Evolutionary conservation across 2,888 invertebrate species (phyloP), one percentile per base, ranked within the genome.

Genomic region (Parapristionchus giblindavisi): DNA sequence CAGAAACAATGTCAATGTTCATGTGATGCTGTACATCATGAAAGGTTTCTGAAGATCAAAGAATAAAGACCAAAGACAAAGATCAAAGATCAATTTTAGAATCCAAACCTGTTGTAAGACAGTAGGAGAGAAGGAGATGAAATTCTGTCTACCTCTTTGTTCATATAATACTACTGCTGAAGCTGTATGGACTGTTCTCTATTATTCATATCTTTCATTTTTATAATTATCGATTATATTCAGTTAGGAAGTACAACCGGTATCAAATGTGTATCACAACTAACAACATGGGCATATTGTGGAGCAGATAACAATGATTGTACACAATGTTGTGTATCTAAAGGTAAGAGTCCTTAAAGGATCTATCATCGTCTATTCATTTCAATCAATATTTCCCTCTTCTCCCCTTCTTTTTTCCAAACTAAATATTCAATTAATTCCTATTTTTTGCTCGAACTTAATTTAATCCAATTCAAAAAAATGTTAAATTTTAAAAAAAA

Each of bases 241-340:
- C 66, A 84, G 84, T 70, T 84, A 2, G 81, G 82, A 1, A 78
- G 80, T n/a, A 77, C 78, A 14, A 75, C 84, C 4, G 84, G 84
- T 5, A 72, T 84, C 29, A 84, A 84, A 61, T 84, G 84, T 71
- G 81, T 84, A 32, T 79, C 79, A 21, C 82, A 84, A 66, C 58
- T 84, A 70, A 85, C 84, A 1, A 84, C 83, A 0, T 84, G 84
- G 84, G 82, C 84, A 0, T 84, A 84, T 68, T 84, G 84, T 75
- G 83, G 84, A 11, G 77, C 83, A 11, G 84, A 84, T 54, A 77
- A 78, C 27, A 78, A 79, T 32, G 84, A 84, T 72, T 80, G 80
- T 71, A 80, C 81, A 3, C 77, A 70, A 3, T 84, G 84, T 58
- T 84, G 84, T 75, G 76, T 70, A 48, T 51, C 79, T 0, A 82